Evolutionary conservation across 2,113 vertebrate genomes (phyloP), one percentile per base, ranked within the genome.

Genomic region (Clarias gariepinus): DNA sequence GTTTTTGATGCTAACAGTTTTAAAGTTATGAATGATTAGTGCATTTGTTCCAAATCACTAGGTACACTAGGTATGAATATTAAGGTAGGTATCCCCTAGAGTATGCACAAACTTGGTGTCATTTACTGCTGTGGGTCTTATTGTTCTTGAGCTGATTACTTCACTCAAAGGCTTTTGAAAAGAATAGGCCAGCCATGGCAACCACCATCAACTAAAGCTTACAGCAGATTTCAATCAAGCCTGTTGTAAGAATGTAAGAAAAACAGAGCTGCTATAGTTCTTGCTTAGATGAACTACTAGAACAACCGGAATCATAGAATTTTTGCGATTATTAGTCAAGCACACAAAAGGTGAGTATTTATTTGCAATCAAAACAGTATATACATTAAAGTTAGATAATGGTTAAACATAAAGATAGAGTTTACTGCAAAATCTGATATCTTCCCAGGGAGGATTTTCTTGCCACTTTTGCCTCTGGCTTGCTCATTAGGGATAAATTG

Each of bases 121-220:
- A 87, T 66, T 85, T 52, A 84, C 41, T 53, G 76, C 74, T 64
- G 60, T 78, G 60, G 74, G 82, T 41, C 80, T 77, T 66, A 91
- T 91, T 92, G 89, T 92, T 90, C 87, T 63, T 78, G 30, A 87
- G 55, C 53, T 47, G 58, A 89, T 83, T 84, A 64, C 71, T 77
- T 86, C 63, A 85, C 77, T 74, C 55, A 79, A 60, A 85, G 87
- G 53, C 80, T 87, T 81, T 84, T 83, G 41, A 82, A 85, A 86
- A 89, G 84, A 88, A 88, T 84, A 80, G 55, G 52, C 81, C 52
- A 47, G 63, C 85, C 89, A 92, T 91, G 84, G 89, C 86, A 92
- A 91, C 91, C 60, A 53, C 60, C 60, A 88, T 87, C 88, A 88
- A 88, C 88, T 88, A 47, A 74, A 28, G 36, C 30, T 74, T 76